phyloP scores from a whole-genome alignment of 2,113 vertebrate species.

The Chroicocephalus ridibundus region DNA sequence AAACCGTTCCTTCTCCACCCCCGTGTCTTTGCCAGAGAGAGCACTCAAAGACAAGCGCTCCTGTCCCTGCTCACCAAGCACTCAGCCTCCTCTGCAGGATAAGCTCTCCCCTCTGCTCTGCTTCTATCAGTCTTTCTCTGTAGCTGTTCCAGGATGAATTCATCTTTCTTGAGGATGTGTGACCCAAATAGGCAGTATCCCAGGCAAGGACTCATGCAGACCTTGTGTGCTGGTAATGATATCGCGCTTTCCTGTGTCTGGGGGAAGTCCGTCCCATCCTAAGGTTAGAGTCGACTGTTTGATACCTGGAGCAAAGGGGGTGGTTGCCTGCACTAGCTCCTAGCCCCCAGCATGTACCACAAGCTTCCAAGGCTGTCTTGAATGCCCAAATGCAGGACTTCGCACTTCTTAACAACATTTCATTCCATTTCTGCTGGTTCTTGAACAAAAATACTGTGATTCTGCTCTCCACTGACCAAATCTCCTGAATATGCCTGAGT shows the following conservation, averaged over 20 bases:
- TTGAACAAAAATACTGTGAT: background rate
- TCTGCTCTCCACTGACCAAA: background rate
- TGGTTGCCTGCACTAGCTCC: background rate
- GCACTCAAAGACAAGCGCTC: background rate
- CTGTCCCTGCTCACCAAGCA: background rate
- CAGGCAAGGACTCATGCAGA: background rate
- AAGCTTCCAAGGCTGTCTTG: rapidly evolving
- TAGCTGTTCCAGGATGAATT: background rate
- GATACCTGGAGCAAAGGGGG: background rate
- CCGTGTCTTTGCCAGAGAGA: background rate
- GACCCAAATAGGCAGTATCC: background rate
- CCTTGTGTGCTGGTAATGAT: background rate
- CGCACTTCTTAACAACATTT: background rate
- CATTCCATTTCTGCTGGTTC: background rate
- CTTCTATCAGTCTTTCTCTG: background rate
- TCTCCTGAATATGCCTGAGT: background rate
- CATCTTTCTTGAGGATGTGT: background rate
- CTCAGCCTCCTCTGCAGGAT: background rate
- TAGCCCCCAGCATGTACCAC: background rate
- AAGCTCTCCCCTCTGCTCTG: background rate
- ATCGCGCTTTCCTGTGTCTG: background rate
- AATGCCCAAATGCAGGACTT: background rate
- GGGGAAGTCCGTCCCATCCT: background rate
- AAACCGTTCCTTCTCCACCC: background rate
- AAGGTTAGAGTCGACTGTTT: background rate